Conservation (phyloP, 2,113 vertebrate genomes). For the Melanerpes formicivorus region DNA sequence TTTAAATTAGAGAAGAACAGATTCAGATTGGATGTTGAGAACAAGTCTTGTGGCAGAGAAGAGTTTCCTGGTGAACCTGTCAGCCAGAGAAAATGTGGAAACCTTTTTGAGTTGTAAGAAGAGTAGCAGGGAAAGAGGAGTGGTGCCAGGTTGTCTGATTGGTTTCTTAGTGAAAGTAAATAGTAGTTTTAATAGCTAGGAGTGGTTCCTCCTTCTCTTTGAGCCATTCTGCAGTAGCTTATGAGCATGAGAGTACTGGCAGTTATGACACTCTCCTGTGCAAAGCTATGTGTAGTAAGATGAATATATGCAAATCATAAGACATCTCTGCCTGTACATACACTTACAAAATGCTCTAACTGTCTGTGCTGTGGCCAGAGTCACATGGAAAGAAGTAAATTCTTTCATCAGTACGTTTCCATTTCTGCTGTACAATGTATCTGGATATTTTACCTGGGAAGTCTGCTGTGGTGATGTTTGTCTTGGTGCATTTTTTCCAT, state of each 20-base stretch:
- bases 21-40: no score
- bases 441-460: neutral
- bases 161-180: neutral
- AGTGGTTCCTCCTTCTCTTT: neutral
- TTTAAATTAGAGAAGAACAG: no score
- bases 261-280: neutral
- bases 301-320: neutral
- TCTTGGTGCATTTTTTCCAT: neutral
- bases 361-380: neutral
- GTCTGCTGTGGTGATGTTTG: neutral
- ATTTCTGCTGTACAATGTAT: neutral
- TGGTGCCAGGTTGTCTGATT: neutral
- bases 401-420: neutral
- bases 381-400: neutral
- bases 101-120: neutral
- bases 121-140: neutral
- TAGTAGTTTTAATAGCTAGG: neutral
- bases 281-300: neutral
- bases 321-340: neutral
- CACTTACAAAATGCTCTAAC: neutral
- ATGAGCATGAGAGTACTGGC: neutral
- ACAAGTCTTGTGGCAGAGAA: fast-evolving
- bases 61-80: neutral
- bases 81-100: neutral
- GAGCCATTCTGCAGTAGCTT: neutral